Evolutionary conservation across 92 coral and sea anemone species (phyloP).

Genomic region (Parazoanthus atlanticus): DNA sequence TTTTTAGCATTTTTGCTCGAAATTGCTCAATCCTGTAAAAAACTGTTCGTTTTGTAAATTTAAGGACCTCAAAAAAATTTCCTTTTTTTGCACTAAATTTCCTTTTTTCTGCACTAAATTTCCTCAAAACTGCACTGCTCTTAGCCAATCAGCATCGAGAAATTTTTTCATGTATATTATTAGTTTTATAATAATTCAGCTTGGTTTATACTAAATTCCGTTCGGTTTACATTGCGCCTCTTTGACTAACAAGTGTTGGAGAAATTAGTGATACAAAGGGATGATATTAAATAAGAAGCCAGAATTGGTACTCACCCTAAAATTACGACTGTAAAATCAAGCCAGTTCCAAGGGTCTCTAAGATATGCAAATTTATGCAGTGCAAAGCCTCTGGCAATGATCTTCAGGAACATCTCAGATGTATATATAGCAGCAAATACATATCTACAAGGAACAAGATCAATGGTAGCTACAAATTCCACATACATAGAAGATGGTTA

Average conservation of each 20-base stretch:
- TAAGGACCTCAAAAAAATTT: no score
- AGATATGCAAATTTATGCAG: slow-evolving; percentile 90
- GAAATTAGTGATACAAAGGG: background rate
- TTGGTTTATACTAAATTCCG: no score
- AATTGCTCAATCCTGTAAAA: no score
- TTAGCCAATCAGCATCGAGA: no score
- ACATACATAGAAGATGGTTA: background rate
- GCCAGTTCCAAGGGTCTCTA: slow-evolving; percentile 93
- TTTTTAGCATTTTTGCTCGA: no score
- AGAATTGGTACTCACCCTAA: slow-evolving; percentile 75
- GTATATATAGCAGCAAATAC: slow-evolving; percentile 96
- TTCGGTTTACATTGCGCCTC: no score
- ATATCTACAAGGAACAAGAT: slow-evolving; percentile 63
- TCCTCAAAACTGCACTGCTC: no score
- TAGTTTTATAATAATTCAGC: no score
- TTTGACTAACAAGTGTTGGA: background rate
- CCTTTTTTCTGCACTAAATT: no score
- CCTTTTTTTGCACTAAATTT: no score
- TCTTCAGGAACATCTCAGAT: slow-evolving; percentile 86
- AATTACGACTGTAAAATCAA: slow-evolving; percentile 93
- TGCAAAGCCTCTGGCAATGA: slow-evolving; percentile 90
- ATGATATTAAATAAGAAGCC: background rate
- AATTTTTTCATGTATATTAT: no score
- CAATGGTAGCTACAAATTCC: background rate
- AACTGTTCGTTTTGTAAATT: no score